A percentile compares a stretch with the other conserved stretches of the same genome.
Evolutionary conservation across 2,113 vertebrate species (phyloP).

Genomic region (Podarcis muralis): DNA sequence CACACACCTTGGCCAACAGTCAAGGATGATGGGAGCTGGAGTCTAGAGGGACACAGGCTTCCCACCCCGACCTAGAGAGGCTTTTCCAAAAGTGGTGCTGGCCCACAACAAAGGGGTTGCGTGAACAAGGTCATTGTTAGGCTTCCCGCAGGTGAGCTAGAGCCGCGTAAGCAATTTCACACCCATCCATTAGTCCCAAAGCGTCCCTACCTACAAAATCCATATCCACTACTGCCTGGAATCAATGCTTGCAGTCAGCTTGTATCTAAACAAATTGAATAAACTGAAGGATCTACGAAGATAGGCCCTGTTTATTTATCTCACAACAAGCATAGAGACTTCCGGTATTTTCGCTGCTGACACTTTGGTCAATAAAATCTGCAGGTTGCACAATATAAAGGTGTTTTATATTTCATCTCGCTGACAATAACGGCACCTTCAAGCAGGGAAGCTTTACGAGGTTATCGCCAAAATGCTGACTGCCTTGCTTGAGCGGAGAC

Average conservation of each 20-base stretch:
- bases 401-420: conserved; percentile 79
- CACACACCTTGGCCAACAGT: too few relatives aligned
- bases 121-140: not conserved
- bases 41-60: too few relatives aligned
- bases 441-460: conserved; percentile 54
- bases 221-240: conserved; percentile 59
- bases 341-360: conserved; percentile 70
- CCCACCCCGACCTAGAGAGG: not conserved
- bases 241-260: conserved; percentile 68
- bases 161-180: not conserved
- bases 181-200: not conserved
- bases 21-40: too few relatives aligned
- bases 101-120: not conserved
- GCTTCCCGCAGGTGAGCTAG: not conserved
- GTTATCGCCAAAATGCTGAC: conserved; percentile 17
- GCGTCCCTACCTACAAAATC: conserved; percentile 63
- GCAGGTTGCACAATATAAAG: conserved; percentile 69
- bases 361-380: conserved; percentile 81
- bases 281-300: conserved; percentile 65
- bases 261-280: conserved; percentile 78
- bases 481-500: not conserved
- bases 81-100: not conserved
- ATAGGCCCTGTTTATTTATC: conserved; percentile 74
- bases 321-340: conserved; percentile 74
- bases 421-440: conserved; percentile 69